Conservation (phyloP, 2,113 vertebrate species). For the Lepidothrix coronata region DNA sequence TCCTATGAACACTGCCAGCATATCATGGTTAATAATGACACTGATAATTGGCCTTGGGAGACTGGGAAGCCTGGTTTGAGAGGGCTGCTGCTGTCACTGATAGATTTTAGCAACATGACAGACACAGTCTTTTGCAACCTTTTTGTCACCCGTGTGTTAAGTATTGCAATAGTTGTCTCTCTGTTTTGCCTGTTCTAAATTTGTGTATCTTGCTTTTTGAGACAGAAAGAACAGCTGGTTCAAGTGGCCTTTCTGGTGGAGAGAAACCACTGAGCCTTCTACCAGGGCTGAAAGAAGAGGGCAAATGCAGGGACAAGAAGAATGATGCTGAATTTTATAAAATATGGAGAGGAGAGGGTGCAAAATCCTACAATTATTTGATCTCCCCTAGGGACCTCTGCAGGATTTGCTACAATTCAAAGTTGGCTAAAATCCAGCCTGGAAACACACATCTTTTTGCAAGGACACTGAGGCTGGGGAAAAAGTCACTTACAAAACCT, state of each 20-base stretch:
- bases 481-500: not conserved
- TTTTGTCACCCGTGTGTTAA: not conserved
- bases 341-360: not conserved
- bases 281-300: not conserved
- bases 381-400: not conserved
- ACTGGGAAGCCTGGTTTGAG: not conserved
- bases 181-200: not conserved
- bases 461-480: not conserved
- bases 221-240: not conserved
- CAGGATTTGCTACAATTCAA: not conserved
- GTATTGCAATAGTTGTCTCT: not conserved
- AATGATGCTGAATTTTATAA: not conserved
- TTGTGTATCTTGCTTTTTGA: not conserved
- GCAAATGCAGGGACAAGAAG: not conserved
- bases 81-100: not conserved
- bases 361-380: not conserved
- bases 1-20: not conserved
- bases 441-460: not conserved
- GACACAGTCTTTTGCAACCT: not conserved
- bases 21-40: not conserved
- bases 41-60: not conserved
- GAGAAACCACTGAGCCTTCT: not conserved
- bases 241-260: not conserved
- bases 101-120: not conserved
- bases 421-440: not conserved